Percentiles rank a stretch among this genome's conserved stretches.
phyloP scores from a whole-genome alignment of 2,888 invertebrate species.

The Andrena hattorfiana region DNA sequence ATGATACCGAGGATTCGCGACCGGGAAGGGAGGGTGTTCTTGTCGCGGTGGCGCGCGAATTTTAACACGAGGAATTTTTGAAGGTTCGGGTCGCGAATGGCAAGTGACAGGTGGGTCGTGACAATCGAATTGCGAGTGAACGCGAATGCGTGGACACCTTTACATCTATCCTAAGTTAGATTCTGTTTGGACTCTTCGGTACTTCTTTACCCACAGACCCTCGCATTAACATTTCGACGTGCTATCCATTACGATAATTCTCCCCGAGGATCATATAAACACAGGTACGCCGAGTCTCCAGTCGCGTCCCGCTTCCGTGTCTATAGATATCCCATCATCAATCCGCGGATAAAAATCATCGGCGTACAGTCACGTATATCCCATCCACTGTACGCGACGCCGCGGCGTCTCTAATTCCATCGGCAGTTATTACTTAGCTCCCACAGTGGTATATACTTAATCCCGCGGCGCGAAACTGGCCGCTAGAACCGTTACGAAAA shows the following conservation, averaged over 20 bases:
- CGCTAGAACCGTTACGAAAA: slow-evolving; percentile 70
- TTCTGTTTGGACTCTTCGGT: neutral
- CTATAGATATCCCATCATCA: slow-evolving; percentile 56
- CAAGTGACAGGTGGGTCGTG: slow-evolving; percentile 43
- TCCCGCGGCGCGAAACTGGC: slow-evolving; percentile 54
- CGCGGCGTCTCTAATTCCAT: slow-evolving; percentile 67
- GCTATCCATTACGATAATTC: neutral
- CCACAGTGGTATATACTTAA: slow-evolving; percentile 70
- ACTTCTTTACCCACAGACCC: neutral
- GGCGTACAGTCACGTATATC: slow-evolving; percentile 67
- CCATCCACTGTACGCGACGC: slow-evolving; percentile 64
- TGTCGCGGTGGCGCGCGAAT: neutral
- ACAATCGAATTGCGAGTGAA: slow-evolving; percentile 57
- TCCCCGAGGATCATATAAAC: slow-evolving; percentile 27
- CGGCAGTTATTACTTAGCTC: slow-evolving; percentile 72
- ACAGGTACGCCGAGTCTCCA: slow-evolving; percentile 15
- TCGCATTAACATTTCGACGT: neutral
- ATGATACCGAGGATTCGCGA: neutral
- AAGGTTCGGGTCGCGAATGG: slow-evolving; percentile 34
- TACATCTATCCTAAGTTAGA: neutral
- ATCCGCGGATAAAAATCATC: slow-evolving; percentile 52
- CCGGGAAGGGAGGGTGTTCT: too few relatives aligned
- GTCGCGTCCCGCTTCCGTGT: slow-evolving; percentile 49
- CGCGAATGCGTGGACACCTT: neutral
- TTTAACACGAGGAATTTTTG: slow-evolving; percentile 42